Evolutionary conservation across 2,888 invertebrate genomes (phyloP).

Genomic region (Synanthedon formicaeformis): DNA sequence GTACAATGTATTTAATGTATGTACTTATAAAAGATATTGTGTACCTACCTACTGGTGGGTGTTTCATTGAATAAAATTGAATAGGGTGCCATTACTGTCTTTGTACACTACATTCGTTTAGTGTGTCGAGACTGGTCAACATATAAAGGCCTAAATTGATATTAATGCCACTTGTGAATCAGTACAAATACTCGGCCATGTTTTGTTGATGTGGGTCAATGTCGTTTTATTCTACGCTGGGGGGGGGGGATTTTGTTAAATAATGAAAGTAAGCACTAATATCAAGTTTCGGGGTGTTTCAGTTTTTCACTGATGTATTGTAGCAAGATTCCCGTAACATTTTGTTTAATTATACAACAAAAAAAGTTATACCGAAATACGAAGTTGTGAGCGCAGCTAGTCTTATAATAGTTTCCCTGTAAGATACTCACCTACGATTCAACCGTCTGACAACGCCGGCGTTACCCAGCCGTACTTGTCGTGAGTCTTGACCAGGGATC

Average conservation of each 20-base stretch:
- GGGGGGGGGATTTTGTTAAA: too few relatives aligned
- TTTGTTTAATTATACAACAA: too few relatives aligned
- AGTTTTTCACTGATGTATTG: neutral
- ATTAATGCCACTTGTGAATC: conserved; percentile 29
- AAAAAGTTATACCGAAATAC: too few relatives aligned
- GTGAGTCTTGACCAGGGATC: conserved; percentile 88
- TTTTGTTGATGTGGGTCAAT: conserved; percentile 30
- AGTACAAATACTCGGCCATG: conserved; percentile 13
- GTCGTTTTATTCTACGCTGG: conserved; percentile 12
- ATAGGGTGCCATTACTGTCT: too few relatives aligned
- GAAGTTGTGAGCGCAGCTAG: too few relatives aligned
- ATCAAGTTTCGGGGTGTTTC: neutral
- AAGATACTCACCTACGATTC: conserved; percentile 36
- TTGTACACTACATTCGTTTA: neutral
- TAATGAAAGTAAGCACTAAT: neutral
- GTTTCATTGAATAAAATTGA: too few relatives aligned
- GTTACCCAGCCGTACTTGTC: conserved; percentile 95
- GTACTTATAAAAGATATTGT: too few relatives aligned
- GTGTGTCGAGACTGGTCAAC: neutral
- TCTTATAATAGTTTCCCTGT: neutral
- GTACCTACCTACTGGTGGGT: neutral
- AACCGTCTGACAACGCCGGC: conserved; percentile 87
- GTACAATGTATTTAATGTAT: too few relatives aligned
- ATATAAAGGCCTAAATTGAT: conserved; percentile 28
- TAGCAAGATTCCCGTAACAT: neutral